Conservation (phyloP, 1,140 invertebrate species). For the Drosophila pectinifera region DNA sequence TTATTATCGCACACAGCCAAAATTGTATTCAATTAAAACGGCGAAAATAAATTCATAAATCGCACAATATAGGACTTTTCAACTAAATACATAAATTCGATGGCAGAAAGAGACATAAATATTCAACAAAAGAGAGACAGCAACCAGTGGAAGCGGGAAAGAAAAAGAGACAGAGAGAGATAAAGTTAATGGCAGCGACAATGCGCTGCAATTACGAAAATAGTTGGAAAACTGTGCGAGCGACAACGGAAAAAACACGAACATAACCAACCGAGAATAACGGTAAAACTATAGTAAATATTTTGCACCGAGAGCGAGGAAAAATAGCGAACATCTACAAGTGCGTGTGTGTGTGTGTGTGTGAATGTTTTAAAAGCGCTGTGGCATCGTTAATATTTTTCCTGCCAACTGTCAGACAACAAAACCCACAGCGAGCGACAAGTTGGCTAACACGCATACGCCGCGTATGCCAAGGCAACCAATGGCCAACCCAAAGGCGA, state of each 20-base stretch:
- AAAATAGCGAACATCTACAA: slow-evolving; percentile 6
- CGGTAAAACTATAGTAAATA: slow-evolving; percentile 61
- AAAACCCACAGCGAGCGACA: slow-evolving; percentile 34
- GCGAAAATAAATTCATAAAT: slow-evolving; percentile 43
- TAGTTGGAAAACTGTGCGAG: slow-evolving; percentile 49
- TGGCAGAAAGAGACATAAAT: slow-evolving; percentile 25
- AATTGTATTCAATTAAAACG: slow-evolving; percentile 20
- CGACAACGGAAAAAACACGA: slow-evolving; percentile 70
- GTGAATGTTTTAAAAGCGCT: slow-evolving; percentile 42
- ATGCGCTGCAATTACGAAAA: slow-evolving; percentile 55
- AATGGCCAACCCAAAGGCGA: slow-evolving; percentile 1
- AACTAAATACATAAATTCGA: slow-evolving; percentile 35
- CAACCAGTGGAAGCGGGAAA: background rate
- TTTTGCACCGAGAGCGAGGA: slow-evolving; percentile 20
- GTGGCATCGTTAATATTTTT: slow-evolving; percentile 63
- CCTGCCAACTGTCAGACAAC: slow-evolving; percentile 58
- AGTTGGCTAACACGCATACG: slow-evolving; percentile 70
- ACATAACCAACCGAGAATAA: slow-evolving; percentile 56
- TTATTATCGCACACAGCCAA: background rate
- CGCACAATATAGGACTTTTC: slow-evolving; percentile 5
- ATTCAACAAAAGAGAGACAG: slow-evolving; percentile 2
- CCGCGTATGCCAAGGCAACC: slow-evolving; percentile 56
- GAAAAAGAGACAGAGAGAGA: background rate
- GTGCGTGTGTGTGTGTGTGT: slow-evolving; percentile 7
- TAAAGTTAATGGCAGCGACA: slow-evolving; percentile 46